A percentile compares a stretch with the other conserved stretches of the same genome.
These are phyloP conservation scores for Malacoraja senta DNA, from an alignment of 2,797 vertebrate genomes.

Conservation along the genomic window DNA sequence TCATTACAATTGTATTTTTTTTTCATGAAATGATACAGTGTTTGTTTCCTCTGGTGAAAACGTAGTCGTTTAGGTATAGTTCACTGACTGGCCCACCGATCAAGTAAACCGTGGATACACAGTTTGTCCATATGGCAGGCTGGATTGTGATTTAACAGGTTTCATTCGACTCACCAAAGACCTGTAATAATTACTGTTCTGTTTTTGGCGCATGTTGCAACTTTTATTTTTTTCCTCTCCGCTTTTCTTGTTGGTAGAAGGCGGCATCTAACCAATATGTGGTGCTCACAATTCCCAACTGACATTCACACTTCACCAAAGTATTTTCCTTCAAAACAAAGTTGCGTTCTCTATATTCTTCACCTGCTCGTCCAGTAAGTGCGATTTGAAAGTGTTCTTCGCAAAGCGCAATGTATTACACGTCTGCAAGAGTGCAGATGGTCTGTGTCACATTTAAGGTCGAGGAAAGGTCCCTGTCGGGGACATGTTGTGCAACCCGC, in stretches of 20 bases:
- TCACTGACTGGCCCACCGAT: background rate
- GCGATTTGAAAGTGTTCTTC: background rate
- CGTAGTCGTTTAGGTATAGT: background rate
- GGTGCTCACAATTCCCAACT: background rate
- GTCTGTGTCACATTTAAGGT: background rate
- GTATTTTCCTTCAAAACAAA: background rate
- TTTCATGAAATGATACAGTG: background rate
- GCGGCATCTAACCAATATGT: background rate
- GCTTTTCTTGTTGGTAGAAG: too few species aligned
- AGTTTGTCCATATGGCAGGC: conserved; percentile 8
- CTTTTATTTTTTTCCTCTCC: background rate
- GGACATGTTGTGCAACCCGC: background rate
- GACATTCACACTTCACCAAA: background rate
- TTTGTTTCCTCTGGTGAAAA: background rate
- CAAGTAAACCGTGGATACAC: background rate
- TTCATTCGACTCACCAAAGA: too few species aligned
- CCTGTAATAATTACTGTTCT: background rate
- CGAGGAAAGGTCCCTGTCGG: background rate
- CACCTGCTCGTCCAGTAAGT: too few species aligned
- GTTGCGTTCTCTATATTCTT: background rate
- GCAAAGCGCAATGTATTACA: background rate
- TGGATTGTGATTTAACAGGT: background rate
- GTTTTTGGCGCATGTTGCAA: background rate
- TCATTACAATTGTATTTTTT: background rate
- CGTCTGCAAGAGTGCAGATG: background rate